Percentiles rank a stretch among this genome's conserved stretches.
Conservation (phyloP, 2,888 invertebrate species). For the Callinectes sapidus region DNA sequence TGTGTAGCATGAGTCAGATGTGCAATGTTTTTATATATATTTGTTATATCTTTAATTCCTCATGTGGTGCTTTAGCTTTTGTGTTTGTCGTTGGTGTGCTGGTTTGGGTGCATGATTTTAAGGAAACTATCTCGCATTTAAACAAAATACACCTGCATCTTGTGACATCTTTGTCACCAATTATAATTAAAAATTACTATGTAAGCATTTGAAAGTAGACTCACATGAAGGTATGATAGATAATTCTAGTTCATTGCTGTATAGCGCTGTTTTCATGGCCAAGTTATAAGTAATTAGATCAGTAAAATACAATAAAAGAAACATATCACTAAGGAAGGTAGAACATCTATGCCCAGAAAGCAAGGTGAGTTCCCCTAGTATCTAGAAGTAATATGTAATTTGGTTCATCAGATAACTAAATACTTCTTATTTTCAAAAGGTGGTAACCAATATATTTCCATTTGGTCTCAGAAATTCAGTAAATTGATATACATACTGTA, state of each 20-base stretch:
- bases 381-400: background rate
- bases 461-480: background rate
- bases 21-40: background rate
- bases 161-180: background rate
- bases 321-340: background rate
- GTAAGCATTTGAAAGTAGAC: background rate
- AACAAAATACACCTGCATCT: background rate
- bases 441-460: background rate
- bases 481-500: background rate
- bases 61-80: background rate
- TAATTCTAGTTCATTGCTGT: background rate
- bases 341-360: background rate
- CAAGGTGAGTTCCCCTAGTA: background rate
- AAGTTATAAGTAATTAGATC: background rate
- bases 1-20: background rate
- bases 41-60: background rate
- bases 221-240: background rate
- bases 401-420: background rate
- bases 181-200: background rate
- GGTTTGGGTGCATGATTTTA: conserved; percentile 18
- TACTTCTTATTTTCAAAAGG: background rate
- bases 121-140: conserved; percentile 7
- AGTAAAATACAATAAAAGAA: background rate
- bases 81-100: background rate
- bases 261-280: background rate